phyloP scores from a whole-genome alignment of 2,113 vertebrate genomes.

The Halcyon senegalensis region DNA sequence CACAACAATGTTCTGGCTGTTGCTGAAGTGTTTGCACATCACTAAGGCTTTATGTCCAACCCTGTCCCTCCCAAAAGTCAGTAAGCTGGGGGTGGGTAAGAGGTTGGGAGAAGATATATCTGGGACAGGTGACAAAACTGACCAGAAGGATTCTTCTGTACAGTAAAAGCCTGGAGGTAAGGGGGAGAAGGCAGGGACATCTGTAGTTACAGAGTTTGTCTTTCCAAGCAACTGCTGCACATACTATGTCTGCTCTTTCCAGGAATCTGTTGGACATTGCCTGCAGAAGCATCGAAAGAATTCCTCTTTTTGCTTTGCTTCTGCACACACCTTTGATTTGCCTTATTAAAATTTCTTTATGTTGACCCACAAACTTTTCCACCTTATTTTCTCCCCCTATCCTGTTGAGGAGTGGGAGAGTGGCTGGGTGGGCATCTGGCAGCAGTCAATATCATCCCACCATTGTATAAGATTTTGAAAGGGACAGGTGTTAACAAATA shows the following conservation, averaged over 20 bases:
- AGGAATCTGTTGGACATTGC: background rate
- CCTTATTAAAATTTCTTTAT: background rate
- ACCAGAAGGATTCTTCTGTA: background rate
- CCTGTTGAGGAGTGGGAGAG: background rate
- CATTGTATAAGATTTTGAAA: background rate
- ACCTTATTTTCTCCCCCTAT: background rate
- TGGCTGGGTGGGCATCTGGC: background rate
- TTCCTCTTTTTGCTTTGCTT: background rate
- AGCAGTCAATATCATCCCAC: background rate
- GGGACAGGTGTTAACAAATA: background rate
- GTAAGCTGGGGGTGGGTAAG: background rate
- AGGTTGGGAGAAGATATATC: background rate
- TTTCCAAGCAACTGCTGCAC: background rate
- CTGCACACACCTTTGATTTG: background rate
- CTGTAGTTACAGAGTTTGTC: background rate
- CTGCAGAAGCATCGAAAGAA: background rate
- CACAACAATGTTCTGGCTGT: background rate
- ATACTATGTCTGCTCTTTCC: background rate
- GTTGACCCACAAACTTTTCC: background rate
- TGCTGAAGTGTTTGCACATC: background rate
- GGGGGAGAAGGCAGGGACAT: background rate
- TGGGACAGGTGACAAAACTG: background rate
- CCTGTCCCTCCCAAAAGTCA: rapidly evolving
- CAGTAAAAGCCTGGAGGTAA: background rate
- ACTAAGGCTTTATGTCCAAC: background rate